Base-by-base conservation (phyloP, 2,888 invertebrate genomes). In the Drosophila anomalipes region DNA sequence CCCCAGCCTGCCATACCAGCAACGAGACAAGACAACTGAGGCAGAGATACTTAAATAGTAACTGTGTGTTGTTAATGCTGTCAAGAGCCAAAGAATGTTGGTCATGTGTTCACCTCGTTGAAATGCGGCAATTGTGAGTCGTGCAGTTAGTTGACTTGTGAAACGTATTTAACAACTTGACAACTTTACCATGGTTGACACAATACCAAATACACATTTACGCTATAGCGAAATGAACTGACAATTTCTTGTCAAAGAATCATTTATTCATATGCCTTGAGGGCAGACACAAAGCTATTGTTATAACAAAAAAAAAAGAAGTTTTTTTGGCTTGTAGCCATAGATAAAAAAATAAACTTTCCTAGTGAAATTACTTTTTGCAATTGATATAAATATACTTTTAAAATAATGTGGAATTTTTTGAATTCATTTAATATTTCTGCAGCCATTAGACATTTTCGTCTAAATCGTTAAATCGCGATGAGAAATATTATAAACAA, bases 51-150 rank as follows among this genome's bases (percentile, higher is more conserved):
- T 79, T 79, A 79, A 75, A 72, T 72, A 67, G 71, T 79, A 75
- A 75, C 66, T 71, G 71, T 57, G 39, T 79, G 57, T 79, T 79
- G 78, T 79, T 79, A 79, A 79, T 75, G 79, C 77, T 72, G 79
- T 75, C 76, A 79, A 58, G 79, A 72, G 32, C 44, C 71, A 58
- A 56, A 58, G 71, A 79, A 79, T 79, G 79, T 56, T 57, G 62
- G 53, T 33, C 68, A 71, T 75, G 60, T 39, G 32, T 33, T 56
- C 39, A 74, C 79, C 65, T 74, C 62, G 62, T 56, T 66, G 68
- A 65, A 65, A 68, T 70, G 74, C 78, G 74, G 64, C 70, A 78
- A 74, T 67, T 74, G 61, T 68, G 54, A 59, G 78, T 60, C 62
- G 60, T 69, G 65, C 68, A 79, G 78, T 64, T 65, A 71, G 78